Evolutionary conservation across 2,113 vertebrate species (phyloP), one percentile per base, ranked within the genome.

Genomic region (Brachyhypopomus gauderio): DNA sequence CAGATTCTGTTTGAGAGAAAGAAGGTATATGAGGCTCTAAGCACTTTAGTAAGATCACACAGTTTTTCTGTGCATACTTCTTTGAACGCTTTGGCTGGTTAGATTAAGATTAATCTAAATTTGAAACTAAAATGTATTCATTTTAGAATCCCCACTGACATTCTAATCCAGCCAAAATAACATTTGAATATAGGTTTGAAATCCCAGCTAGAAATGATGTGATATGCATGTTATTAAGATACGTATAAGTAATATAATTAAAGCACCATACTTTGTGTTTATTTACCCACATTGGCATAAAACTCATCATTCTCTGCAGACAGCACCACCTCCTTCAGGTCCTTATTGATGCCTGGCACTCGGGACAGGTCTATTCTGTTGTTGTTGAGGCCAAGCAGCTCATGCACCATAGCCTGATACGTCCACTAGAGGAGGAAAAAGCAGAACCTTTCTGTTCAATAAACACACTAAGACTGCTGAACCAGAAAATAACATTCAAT

Each of bases 341-440:
- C 97, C 85, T 95, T 97, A 87, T 92, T 98, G 88, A 98, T 94
- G 4, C 97, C 97, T 0, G 97, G 96, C 0, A 98, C 97, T 3
- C 96, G 92, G 4, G 97, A 97, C 62, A 99, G 92, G 89, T 99
- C 97, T 36, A 99, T 97, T 59, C 97, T 90, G 87, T 99, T 99
- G 93, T 99, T 99, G 93, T 98, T 96, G 59, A 99, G 94, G 3
- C 96, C 96, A 66, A 99, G 92, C 16, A 99, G 81, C 81, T 99
- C 98, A 0, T 99, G 98, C 0, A 99, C 97, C 97, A 99, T 99
- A 0, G 98, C 97, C 90, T 99, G 98, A 87, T 99, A 99, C 0
- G 97, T 98, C 98, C 98, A 99, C 97, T 98, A 72, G 8, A 63
- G 45, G 82, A 70, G 52, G 25, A 3, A 71, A 75, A 12, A 22